Conservation (phyloP, 2,888 invertebrate species). For the Cactoblastis cactorum region DNA sequence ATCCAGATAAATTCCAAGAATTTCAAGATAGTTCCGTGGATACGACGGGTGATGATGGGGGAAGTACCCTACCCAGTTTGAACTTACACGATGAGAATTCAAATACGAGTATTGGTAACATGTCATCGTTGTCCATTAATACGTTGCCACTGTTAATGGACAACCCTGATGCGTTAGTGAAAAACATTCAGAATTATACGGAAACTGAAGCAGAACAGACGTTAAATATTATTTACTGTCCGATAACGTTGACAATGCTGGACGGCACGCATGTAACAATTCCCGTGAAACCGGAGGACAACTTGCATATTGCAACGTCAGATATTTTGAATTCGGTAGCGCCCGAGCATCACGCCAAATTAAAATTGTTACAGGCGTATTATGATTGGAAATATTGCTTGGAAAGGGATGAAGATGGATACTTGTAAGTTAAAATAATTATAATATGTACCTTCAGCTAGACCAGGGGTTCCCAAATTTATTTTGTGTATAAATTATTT, state of each 20-base stretch:
- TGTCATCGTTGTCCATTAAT: constrained; percentile 32
- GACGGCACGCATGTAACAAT: constrained; percentile 31
- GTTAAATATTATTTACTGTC: constrained; percentile 19
- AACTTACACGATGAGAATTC: constrained; percentile 41
- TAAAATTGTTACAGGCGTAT: constrained; percentile 44
- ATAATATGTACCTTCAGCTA: background rate
- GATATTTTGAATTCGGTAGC: constrained; percentile 34
- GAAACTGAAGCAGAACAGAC: background rate
- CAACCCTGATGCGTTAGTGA: constrained; percentile 23
- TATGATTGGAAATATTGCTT: constrained; percentile 50
- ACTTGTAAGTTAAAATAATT: constrained; percentile 50
- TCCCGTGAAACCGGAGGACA: constrained; percentile 37
- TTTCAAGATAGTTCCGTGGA: constrained; percentile 5
- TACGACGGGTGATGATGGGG: constrained; percentile 7
- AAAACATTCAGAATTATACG: constrained; percentile 28
- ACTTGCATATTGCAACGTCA: constrained; percentile 42
- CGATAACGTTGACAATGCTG: constrained; percentile 22
- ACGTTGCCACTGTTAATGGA: constrained; percentile 28
- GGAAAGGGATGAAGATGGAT: constrained; percentile 41
- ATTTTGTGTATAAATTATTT: too few species aligned
- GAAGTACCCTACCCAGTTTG: constrained; percentile 7
- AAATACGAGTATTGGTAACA: constrained; percentile 35
- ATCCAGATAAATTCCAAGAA: constrained; percentile 29
- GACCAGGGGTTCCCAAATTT: too few species aligned
- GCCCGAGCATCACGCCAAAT: constrained; percentile 26